Conservation (phyloP, 1,140 invertebrate genomes). For the Drosophila mauritiana region DNA sequence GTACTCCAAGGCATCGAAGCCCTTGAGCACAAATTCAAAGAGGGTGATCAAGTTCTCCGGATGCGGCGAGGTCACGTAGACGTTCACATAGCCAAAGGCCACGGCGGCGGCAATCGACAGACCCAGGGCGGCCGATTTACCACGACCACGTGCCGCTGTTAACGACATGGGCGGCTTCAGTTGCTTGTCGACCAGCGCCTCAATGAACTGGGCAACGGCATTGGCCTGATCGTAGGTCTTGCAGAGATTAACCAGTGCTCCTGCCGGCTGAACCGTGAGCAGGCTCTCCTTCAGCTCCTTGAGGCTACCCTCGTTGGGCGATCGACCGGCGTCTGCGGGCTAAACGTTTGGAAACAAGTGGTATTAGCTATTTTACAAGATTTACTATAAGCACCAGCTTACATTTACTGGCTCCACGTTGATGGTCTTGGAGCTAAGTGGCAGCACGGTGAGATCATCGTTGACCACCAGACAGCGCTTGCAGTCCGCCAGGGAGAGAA, state of each 20-base stretch:
- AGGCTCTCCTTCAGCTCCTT: constrained; percentile 89
- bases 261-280: constrained; percentile 95
- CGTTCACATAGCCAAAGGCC: constrained; percentile 97
- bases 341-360: background rate
- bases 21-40: constrained; percentile 99
- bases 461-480: constrained; percentile 96
- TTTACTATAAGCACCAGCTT: constrained; percentile 49
- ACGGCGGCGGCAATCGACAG: constrained; percentile 94
- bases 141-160: constrained; percentile 97
- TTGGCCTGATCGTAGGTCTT: constrained; percentile 98
- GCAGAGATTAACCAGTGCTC: constrained; percentile 95
- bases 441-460: constrained; percentile 96
- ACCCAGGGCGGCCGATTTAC: constrained; percentile 99
- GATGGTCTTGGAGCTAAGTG: constrained; percentile 95
- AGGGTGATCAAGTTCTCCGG: constrained; percentile 99
- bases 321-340: constrained; percentile 58
- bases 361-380: background rate
- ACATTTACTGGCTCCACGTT: constrained; percentile 90
- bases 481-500: constrained; percentile 96
- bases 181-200: constrained; percentile 96
- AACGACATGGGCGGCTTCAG: constrained; percentile 94
- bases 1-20: constrained; percentile 97
- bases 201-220: constrained; percentile 96
- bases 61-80: constrained; percentile 98
- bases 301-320: constrained; percentile 87